phyloP scores from a whole-genome alignment of 2,888 invertebrate species.

The Macrophya alboannulata region DNA sequence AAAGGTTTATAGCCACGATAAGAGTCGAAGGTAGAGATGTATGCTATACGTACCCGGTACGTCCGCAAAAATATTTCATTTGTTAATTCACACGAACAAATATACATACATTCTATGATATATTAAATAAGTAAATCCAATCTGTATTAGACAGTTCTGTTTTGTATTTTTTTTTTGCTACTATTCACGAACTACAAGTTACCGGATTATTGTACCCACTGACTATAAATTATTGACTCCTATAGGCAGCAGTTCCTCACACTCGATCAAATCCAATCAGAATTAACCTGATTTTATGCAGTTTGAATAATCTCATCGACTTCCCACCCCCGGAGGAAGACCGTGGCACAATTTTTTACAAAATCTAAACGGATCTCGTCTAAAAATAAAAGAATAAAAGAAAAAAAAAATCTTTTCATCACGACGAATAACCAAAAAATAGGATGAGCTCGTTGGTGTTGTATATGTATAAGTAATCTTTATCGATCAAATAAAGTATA shows the following conservation, averaged over 20 bases:
- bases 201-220: not conserved
- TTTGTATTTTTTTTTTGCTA: too few relatives aligned
- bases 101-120: not conserved
- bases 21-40: not conserved
- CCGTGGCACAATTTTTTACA: not conserved
- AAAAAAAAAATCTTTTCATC: not conserved
- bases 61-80: slow-evolving; percentile 7
- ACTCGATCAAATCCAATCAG: slow-evolving; percentile 20
- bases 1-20: slow-evolving; percentile 13
- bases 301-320: not conserved
- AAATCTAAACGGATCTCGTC: not conserved
- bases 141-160: not conserved
- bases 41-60: not conserved
- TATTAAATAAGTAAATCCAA: not conserved
- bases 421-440: not conserved
- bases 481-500: too few relatives aligned
- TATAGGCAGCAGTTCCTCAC: not conserved
- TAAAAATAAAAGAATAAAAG: not conserved
- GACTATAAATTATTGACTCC: slow-evolving; percentile 6
- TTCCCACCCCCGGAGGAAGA: not conserved
- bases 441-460: not conserved
- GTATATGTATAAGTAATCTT: too few relatives aligned
- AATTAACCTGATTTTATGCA: not conserved
- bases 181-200: not conserved
- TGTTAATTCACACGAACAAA: not conserved